Base-by-base conservation (phyloP, 2,888 invertebrate genomes). In the Aspidiotus rigidus region DNA sequence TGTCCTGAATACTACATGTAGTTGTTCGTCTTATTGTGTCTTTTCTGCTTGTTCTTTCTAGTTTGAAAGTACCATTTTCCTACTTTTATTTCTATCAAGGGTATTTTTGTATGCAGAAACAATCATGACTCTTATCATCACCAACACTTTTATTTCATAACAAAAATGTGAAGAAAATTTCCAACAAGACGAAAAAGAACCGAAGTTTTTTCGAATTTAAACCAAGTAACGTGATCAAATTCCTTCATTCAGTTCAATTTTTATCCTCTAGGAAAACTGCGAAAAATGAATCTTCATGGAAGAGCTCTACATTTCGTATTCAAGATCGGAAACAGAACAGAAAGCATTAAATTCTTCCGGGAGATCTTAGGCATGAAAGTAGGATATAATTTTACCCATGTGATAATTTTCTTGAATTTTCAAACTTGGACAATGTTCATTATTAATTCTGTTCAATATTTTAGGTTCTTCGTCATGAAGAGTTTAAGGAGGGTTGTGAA, bases 321-420 rank as follows among this genome's bases (percentile, higher is more conserved):
- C 77, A 97, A 97, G 84, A 87, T 98, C 74, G 92, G 92, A 0
- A 89, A 98, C 77, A 84, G 98, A 71, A 86, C 86, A 40, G 83
- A 85, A 72, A 93, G 93, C 16, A 85, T 88, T 0, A 85, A 88
- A 77, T 98, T 98, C 80, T 97, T 91, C 79, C 83, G 89, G 70
- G 87, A 91, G 76, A 84, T 95, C 73, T 83, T 98, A 53, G 95
- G 95, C 72, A 98, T 98, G 98, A 89, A 93, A 86, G 94, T 93
- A 80, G 80, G 39, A 60, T 9, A 17, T 16, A 49, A n/a, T 7
- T 56, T n/a, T 11, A 61, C 56, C 53, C 13, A 39, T 54, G 17
- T 17, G n/a, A 53, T 15, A 53, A 57, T 57, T 57, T n/a, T 7
- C 28, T 60, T 53, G n/a, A 41, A 49, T 49, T 49, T 6, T 49